Evolutionary conservation across 2,113 vertebrate species (phyloP).

Genomic region (Oceanites oceanicus): DNA sequence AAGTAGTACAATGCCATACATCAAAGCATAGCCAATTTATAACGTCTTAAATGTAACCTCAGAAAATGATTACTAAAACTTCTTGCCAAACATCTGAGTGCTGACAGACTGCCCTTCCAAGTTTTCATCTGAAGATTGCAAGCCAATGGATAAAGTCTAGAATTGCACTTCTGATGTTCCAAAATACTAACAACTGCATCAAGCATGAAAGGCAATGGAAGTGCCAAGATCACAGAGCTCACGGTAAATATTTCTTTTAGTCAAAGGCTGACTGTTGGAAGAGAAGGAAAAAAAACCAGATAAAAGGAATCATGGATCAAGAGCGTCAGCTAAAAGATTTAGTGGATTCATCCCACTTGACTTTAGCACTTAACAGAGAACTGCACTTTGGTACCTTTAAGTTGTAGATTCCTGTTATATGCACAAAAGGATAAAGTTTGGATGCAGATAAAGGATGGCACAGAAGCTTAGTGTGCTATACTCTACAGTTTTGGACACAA

Average conservation of each 20-base stretch:
- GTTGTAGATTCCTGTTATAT: neutral
- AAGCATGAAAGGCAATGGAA: constrained; percentile 16
- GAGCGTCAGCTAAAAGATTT: neutral
- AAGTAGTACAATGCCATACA: constrained; percentile 18
- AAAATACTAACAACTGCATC: constrained; percentile 27
- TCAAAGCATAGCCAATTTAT: constrained; percentile 55
- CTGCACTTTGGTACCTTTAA: neutral
- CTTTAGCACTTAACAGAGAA: neutral
- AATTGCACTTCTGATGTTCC: constrained; percentile 27
- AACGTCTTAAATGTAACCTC: constrained; percentile 36
- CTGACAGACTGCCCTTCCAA: constrained; percentile 45
- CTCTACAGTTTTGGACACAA: neutral
- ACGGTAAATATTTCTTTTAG: neutral
- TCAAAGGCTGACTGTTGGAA: neutral
- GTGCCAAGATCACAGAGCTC: neutral
- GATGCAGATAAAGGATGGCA: neutral
- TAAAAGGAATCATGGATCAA: neutral
- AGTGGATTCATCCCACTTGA: neutral
- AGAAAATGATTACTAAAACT: constrained; percentile 48
- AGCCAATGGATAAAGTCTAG: constrained; percentile 37
- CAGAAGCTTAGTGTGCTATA: neutral
- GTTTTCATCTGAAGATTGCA: constrained; percentile 26
- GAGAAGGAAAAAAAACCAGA: neutral
- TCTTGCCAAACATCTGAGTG: constrained; percentile 42
- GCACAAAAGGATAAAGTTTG: neutral